Evolutionary conservation across 2,888 invertebrate species (phyloP).

Genomic region (Cantharis nigra): DNA sequence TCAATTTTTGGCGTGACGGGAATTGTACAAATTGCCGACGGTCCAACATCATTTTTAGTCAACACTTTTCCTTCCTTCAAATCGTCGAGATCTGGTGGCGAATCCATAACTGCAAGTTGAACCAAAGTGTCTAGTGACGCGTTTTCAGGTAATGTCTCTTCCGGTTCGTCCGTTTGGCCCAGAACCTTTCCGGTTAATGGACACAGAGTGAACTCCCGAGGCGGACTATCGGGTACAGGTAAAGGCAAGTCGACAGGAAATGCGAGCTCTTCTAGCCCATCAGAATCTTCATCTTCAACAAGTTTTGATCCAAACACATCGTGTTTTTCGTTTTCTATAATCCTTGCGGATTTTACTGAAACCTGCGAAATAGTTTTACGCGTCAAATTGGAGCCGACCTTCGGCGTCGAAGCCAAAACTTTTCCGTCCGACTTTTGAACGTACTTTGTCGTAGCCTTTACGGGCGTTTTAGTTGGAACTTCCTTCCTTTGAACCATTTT

Average conservation of each 20-base stretch:
- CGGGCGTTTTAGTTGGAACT: not conserved
- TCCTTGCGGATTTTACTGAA: not conserved
- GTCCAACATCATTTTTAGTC: not conserved
- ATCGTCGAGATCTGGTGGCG: constrained; percentile 39
- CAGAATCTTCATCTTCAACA: constrained; percentile 50
- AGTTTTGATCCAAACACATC: not conserved
- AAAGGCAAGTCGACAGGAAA: constrained; percentile 63
- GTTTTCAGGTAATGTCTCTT: constrained; percentile 20
- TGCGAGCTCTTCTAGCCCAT: constrained; percentile 69
- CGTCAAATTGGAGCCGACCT: constrained; percentile 29
- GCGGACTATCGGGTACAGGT: constrained; percentile 66
- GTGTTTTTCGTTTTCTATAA: not conserved
- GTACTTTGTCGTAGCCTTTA: not conserved
- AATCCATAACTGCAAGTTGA: constrained; percentile 44
- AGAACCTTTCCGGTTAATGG: constrained; percentile 63
- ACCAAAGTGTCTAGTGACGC: constrained; percentile 49
- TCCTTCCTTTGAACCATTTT: constrained; percentile 51
- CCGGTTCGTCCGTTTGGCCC: constrained; percentile 63
- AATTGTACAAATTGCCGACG: not conserved
- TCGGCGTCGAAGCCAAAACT: constrained; percentile 26
- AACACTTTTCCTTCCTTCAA: constrained; percentile 5
- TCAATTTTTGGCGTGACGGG: not conserved
- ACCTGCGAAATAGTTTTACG: not conserved
- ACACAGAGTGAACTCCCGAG: constrained; percentile 72
- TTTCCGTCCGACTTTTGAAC: not conserved